Conservation (phyloP, 2,797 vertebrate species). For the Anabas testudineus region DNA sequence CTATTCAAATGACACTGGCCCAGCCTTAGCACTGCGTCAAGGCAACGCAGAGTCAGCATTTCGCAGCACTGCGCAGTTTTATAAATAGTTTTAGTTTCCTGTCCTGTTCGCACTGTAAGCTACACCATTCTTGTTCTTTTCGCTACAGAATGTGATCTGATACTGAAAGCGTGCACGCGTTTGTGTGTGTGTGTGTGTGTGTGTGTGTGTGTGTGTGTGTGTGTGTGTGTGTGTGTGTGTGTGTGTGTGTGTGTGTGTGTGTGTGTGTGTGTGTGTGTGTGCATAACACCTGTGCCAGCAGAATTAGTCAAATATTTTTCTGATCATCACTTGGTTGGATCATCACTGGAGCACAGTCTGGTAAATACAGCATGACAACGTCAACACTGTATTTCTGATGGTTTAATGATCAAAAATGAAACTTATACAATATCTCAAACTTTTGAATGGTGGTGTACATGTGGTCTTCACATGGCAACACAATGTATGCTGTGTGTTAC, state of each 20-base stretch:
- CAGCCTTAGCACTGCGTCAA: slow-evolving; percentile 45
- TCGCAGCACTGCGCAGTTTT: slow-evolving; percentile 40
- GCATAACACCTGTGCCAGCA: too few species aligned
- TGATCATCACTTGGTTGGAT: too few species aligned
- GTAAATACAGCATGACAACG: too few species aligned
- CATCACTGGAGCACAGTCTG: too few species aligned
- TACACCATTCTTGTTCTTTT: slow-evolving; percentile 13
- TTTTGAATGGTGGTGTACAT: not conserved
- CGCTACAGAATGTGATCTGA: slow-evolving; percentile 19
- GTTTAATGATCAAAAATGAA: too few species aligned
- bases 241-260: slow-evolving; percentile 7
- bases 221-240: slow-evolving; percentile 12
- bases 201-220: slow-evolving; percentile 8
- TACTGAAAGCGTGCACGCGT: slow-evolving; percentile 4
- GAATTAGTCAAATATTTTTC: too few species aligned
- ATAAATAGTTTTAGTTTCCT: slow-evolving; percentile 68
- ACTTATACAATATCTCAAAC: too few species aligned
- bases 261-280: slow-evolving; percentile 10
- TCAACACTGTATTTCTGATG: too few species aligned
- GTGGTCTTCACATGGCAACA: slow-evolving; percentile 10
- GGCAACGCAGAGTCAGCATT: slow-evolving; percentile 61
- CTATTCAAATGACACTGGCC: slow-evolving; percentile 50
- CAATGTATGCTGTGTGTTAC: slow-evolving; percentile 19
- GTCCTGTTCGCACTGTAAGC: slow-evolving; percentile 49
- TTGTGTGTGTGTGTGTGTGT: slow-evolving; percentile 13